Evolutionary conservation across 2,113 vertebrate species (phyloP), one percentile per base, ranked within the genome.

Genomic region (Lophura nycthemera): DNA sequence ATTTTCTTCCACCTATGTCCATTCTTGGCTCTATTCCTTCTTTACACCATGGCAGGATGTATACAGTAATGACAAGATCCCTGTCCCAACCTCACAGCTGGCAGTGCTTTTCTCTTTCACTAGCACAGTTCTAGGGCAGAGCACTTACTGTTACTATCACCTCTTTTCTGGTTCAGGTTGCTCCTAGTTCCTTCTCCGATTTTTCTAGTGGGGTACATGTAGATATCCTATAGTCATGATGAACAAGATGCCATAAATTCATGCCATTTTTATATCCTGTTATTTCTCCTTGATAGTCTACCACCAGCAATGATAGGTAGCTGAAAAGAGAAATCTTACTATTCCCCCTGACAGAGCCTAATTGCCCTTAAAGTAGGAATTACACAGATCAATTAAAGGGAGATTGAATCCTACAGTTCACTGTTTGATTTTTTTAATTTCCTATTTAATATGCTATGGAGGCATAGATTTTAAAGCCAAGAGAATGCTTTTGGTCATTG

Each of bases 1-100:
- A 36, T 66, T 66, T 71, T 10, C 40, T 75, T 80, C 78, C 74
- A 21, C 25, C 29, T 29, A 24, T 66, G 59, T 47, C 32, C 57
- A 0, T 30, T n/a, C 48, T 43, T 60, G 52, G 7, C 40, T 66
- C 57, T 38, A 30, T 8, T 63, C 22, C 10, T 69, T 9, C 13
- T 59, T 63, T 38, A 6, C 6, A 5, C 54, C 34, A 10, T 42
- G 45, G 40, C 27, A 71, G 57, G 34, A 10, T 1, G 0, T 30
- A 21, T 29, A 20, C 0, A 0, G 47, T 6, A 17, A 22, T 10
- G 79, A 79, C 18, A 8, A n/a, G 6, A 36, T 63, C n/a, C 50
- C 18, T 22, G 21, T 59, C 54, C 36, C 65, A 81, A 1, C 18
- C 9, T 9, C 47, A 45, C 2, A 4, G 20, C 11, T 71, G 72